phyloP scores from a whole-genome alignment of 2,888 invertebrate genomes.

The Anoplius nigerrimus region DNA sequence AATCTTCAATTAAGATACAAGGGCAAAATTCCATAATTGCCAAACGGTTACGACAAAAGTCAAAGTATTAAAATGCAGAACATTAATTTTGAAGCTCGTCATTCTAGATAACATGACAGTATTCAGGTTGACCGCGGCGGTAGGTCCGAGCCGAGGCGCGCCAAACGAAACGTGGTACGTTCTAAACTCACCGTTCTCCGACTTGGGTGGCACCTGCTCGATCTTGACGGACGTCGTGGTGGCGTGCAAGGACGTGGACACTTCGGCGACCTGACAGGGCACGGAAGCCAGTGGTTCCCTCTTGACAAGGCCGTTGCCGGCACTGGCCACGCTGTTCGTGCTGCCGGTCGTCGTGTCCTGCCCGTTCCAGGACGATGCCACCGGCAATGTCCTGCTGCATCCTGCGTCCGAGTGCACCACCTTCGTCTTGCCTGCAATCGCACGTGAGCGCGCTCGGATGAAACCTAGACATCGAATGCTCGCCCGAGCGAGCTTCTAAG shows the following conservation, averaged over 20 bases:
- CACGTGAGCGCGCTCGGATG: neutral
- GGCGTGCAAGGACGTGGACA: slow-evolving; percentile 75
- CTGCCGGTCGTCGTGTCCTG: slow-evolving; percentile 58
- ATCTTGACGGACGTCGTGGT: slow-evolving; percentile 78
- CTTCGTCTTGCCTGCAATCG: slow-evolving; percentile 66
- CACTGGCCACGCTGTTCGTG: slow-evolving; percentile 44
- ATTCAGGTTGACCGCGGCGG: too few species aligned
- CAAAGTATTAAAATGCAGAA: too few species aligned
- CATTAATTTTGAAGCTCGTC: too few species aligned
- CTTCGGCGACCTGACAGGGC: slow-evolving; percentile 80
- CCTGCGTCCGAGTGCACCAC: slow-evolving; percentile 77
- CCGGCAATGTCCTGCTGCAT: slow-evolving; percentile 83
- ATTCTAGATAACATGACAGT: too few species aligned
- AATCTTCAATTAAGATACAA: too few species aligned
- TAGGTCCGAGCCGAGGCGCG: too few species aligned
- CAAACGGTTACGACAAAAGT: too few species aligned
- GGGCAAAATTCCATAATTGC: too few species aligned
- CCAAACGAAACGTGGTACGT: too few species aligned
- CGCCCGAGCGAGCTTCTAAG: neutral
- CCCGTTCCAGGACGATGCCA: slow-evolving; percentile 78
- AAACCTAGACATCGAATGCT: neutral
- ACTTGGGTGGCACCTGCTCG: slow-evolving; percentile 82
- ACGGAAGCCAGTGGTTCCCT: slow-evolving; percentile 79
- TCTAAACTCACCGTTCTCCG: slow-evolving; percentile 77
- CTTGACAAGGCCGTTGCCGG: slow-evolving; percentile 79